Evolutionary conservation across 2,888 invertebrate genomes (phyloP), one percentile per base, ranked within the genome.

Genomic region (Aphodius granarius): DNA sequence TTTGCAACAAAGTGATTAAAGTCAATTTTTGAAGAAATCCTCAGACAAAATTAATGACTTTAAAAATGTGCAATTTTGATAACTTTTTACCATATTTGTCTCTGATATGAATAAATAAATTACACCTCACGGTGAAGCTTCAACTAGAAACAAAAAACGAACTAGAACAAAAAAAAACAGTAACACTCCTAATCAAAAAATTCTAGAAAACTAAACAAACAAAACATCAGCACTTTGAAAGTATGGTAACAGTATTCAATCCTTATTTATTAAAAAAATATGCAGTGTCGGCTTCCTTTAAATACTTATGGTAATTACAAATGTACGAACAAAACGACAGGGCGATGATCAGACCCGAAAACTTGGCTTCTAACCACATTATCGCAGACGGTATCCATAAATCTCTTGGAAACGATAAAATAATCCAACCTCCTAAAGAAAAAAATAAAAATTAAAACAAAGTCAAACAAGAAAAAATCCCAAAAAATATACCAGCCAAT

Each of bases 261-360:
- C 43, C 43, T 43, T 43, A 13, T 43, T 43, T 43, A 43, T 43
- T 43, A 43, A 43, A 43, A 43, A 43, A 43, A 43, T 68, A 68
- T n/a, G 20, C 1, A 17, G n/a, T n/a, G n/a, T n/a, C n/a, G 23
- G 4, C 3, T 43, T 43, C 43, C 43, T 43, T 43, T 13, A 43
- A 43, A 43, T 43, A 43, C 43, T 43, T 43, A 43, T n/a, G 13
- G 43, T 3, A 72, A 63, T 87, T 85, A 90, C 77, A 90, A 80
- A 83, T 93, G 91, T 72, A 95, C 84, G 84, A 94, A 94, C 68
- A 97, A 88, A 63, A 94, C 91, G 80, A 98, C 91, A 0, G 99
- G 99, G 85, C 98, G 98, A 87, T 99, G 99, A 87, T 99, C 99
- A 85, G 97, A 98, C 63, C 99, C 99, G 84, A 91, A 92, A 3